These are phyloP conservation scores for Drosophila emarginata DNA, from an alignment of 2,888 invertebrate genomes.

Conservation along the genomic window DNA sequence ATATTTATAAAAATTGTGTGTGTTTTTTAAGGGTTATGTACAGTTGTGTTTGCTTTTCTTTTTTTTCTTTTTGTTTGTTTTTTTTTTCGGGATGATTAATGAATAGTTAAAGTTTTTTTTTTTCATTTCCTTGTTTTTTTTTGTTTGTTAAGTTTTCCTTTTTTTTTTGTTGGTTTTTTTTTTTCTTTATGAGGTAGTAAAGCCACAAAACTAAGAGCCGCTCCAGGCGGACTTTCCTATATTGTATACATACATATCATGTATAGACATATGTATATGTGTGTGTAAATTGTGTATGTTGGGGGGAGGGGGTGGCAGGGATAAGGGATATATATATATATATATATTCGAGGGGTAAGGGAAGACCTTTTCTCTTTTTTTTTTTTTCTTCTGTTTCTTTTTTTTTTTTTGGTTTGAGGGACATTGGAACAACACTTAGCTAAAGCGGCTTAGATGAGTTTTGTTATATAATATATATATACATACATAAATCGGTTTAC, in stretches of 20 bases:
- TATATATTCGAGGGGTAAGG: slow-evolving; percentile 56
- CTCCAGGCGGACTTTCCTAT: slow-evolving; percentile 38
- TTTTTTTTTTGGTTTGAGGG: slow-evolving; percentile 24
- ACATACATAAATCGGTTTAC: neutral
- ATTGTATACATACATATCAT: neutral
- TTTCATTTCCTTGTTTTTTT: slow-evolving; percentile 14
- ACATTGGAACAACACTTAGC: slow-evolving; percentile 53
- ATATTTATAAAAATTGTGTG: slow-evolving; percentile 36
- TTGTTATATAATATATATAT: slow-evolving; percentile 7
- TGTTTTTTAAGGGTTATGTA: slow-evolving; percentile 63
- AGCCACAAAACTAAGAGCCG: slow-evolving; percentile 60
- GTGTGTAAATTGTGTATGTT: slow-evolving; percentile 3
- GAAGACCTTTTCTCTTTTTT: slow-evolving; percentile 8
- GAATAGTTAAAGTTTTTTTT: slow-evolving; percentile 14
- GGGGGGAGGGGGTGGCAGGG: slow-evolving; percentile 1
- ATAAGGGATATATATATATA: neutral
- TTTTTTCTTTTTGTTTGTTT: slow-evolving; percentile 6
- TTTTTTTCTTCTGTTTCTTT: slow-evolving; percentile 12
- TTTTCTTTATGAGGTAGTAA: slow-evolving; percentile 67
- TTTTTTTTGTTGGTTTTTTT: slow-evolving; percentile 40
- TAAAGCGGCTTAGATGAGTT: slow-evolving; percentile 21
- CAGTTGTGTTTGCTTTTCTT: slow-evolving; percentile 40
- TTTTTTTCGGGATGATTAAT: slow-evolving; percentile 19
- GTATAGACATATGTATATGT: neutral
- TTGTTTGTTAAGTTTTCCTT: slow-evolving; percentile 35